Evolutionary conservation across 2,797 vertebrate genomes (phyloP).

Genomic region (Jordanella pulchra): DNA sequence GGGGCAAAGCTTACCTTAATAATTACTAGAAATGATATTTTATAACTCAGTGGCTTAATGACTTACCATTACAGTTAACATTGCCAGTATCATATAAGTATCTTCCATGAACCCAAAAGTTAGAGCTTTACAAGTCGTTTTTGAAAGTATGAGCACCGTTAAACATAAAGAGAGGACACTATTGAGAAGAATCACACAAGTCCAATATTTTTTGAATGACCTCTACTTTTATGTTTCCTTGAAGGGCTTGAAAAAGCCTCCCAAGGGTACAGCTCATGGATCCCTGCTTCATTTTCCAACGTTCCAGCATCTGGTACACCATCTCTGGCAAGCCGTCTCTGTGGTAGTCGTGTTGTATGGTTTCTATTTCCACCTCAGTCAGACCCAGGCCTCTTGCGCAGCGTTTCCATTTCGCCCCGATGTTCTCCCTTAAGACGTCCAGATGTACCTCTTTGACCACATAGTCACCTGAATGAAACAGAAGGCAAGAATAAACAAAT

Average conservation of each 20-base stretch:
- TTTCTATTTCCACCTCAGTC: slow-evolving; percentile 84
- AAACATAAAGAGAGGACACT: background rate
- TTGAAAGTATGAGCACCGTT: background rate
- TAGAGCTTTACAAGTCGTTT: background rate
- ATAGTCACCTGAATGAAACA: slow-evolving; percentile 56
- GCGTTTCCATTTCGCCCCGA: slow-evolving; percentile 87
- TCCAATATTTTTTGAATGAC: slow-evolving; percentile 79
- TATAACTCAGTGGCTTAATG: background rate
- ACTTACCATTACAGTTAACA: background rate
- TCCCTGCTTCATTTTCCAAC: slow-evolving; percentile 92
- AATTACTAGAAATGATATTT: background rate
- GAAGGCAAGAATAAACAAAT: background rate
- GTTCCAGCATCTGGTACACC: slow-evolving; percentile 91
- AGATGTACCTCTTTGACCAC: slow-evolving; percentile 82
- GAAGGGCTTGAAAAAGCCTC: slow-evolving; percentile 86
- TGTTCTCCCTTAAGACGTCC: slow-evolving; percentile 85
- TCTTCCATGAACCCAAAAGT: background rate
- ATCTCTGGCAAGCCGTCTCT: slow-evolving; percentile 92
- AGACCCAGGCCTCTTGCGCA: slow-evolving; percentile 88
- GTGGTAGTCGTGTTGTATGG: slow-evolving; percentile 88
- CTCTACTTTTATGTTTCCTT: slow-evolving; percentile 74
- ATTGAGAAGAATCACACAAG: slow-evolving; percentile 43
- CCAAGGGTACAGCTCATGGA: slow-evolving; percentile 86
- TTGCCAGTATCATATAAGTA: background rate
- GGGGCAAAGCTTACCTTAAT: background rate